phyloP scores from a whole-genome alignment of 2,797 vertebrate species.

The Anguilla megastoma region DNA sequence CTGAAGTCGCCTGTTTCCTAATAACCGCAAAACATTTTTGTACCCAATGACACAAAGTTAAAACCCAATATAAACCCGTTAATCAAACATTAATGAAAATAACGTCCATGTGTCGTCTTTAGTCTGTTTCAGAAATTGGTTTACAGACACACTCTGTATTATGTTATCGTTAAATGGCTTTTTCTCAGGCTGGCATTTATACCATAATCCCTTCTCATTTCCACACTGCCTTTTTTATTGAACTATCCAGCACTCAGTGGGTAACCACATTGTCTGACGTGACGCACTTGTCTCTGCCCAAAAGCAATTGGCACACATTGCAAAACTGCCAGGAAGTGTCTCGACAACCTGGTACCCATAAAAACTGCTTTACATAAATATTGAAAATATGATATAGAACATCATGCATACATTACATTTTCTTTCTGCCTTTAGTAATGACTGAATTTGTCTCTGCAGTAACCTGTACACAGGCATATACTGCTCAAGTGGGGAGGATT shows the following conservation, averaged over 20 bases:
- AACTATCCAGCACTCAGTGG: neutral
- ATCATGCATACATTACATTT: neutral
- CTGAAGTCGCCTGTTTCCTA: neutral
- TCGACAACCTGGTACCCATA: neutral
- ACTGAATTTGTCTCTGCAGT: neutral
- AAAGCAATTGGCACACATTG: constrained; percentile 27
- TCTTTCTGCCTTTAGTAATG: neutral
- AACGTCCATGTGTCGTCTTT: neutral
- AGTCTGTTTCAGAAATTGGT: neutral
- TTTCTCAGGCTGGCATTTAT: neutral
- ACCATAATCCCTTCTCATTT: neutral
- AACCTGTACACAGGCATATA: neutral
- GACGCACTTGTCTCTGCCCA: neutral
- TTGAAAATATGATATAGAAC: no score
- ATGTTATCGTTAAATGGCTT: no score
- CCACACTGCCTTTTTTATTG: neutral
- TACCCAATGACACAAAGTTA: neutral
- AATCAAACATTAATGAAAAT: neutral
- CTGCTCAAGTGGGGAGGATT: neutral
- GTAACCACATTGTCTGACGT: constrained; percentile 19
- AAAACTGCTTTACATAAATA: neutral
- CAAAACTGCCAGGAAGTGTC: constrained; percentile 50
- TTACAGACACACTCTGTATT: neutral
- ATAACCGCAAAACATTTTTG: neutral
- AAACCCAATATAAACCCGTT: neutral